Conservation (phyloP, 1,140 invertebrate genomes). For the Drosophila equinoxialis region DNA sequence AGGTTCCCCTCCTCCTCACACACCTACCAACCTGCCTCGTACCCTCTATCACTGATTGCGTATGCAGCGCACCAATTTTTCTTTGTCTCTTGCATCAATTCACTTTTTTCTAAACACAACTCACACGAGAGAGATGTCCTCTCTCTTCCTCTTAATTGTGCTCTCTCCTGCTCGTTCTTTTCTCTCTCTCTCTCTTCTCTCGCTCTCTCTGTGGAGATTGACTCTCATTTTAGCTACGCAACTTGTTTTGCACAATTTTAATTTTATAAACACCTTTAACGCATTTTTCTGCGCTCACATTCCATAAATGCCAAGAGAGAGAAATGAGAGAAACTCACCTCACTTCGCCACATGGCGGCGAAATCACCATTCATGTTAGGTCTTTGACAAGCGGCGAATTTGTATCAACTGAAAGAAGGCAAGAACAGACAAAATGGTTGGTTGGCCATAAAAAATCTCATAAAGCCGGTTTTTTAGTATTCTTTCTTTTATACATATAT, state of each 20-base stretch:
- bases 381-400: slow-evolving; percentile 28
- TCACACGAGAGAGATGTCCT: slow-evolving; percentile 22
- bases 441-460: slow-evolving; percentile 59
- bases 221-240: slow-evolving; percentile 43
- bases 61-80: slow-evolving; percentile 71
- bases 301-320: slow-evolving; percentile 71
- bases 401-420: slow-evolving; percentile 34
- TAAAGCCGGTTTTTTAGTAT: slow-evolving; percentile 67
- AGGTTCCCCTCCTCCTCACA: slow-evolving; percentile 39
- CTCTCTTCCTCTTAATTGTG: not conserved
- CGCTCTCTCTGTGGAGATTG: slow-evolving; percentile 1
- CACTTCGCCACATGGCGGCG: slow-evolving; percentile 46
- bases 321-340: slow-evolving; percentile 56
- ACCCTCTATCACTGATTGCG: slow-evolving; percentile 41
- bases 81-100: slow-evolving; percentile 74
- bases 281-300: slow-evolving; percentile 81
- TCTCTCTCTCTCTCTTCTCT: slow-evolving; percentile 18
- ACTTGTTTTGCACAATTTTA: slow-evolving; percentile 82
- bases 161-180: slow-evolving; percentile 19
- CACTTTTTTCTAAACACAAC: slow-evolving; percentile 75
- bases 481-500: slow-evolving; percentile 28
- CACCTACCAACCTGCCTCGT: not conserved
- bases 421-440: slow-evolving; percentile 76
- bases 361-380: slow-evolving; percentile 65
- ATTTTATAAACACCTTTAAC: slow-evolving; percentile 82